phyloP scores from a whole-genome alignment of 2,888 invertebrate genomes.

The Heteromurus nitidus region DNA sequence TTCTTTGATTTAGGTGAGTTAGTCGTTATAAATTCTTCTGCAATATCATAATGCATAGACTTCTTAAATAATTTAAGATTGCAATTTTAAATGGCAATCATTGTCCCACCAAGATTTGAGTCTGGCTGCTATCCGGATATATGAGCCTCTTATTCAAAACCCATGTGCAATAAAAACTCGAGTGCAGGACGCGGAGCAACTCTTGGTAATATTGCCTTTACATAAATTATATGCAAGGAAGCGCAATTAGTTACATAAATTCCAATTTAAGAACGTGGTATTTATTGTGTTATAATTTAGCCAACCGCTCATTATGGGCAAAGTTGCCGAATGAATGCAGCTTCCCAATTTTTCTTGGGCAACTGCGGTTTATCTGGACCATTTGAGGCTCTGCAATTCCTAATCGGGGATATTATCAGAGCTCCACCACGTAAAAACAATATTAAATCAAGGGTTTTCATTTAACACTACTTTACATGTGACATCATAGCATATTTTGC shows the following conservation, averaged over 20 bases:
- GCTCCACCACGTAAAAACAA: slow-evolving; percentile 53
- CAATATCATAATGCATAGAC: no score
- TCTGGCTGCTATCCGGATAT: slow-evolving; percentile 65
- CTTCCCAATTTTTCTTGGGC: slow-evolving; percentile 63
- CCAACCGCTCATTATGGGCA: slow-evolving; percentile 30
- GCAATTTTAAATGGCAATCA: no score
- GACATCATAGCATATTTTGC: neutral
- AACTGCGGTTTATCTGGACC: slow-evolving; percentile 71
- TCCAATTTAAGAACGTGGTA: neutral
- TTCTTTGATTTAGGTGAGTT: slow-evolving; percentile 71
- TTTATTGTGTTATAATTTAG: neutral
- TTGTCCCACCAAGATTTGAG: slow-evolving; percentile 52
- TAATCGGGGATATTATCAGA: slow-evolving; percentile 56
- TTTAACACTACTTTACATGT: neutral
- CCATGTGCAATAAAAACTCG: slow-evolving; percentile 57
- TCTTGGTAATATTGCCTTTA: slow-evolving; percentile 52
- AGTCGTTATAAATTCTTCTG: no score
- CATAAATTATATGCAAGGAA: neutral
- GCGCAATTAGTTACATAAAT: neutral
- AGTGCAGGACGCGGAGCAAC: slow-evolving; percentile 64
- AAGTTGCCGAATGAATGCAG: slow-evolving; percentile 53
- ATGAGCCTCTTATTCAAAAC: slow-evolving; percentile 68
- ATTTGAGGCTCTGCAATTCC: slow-evolving; percentile 65
- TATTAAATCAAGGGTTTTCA: no score
- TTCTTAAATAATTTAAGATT: neutral